Evolutionary conservation across 2,888 invertebrate species (phyloP).

Genomic region (Epiblema foenella): DNA sequence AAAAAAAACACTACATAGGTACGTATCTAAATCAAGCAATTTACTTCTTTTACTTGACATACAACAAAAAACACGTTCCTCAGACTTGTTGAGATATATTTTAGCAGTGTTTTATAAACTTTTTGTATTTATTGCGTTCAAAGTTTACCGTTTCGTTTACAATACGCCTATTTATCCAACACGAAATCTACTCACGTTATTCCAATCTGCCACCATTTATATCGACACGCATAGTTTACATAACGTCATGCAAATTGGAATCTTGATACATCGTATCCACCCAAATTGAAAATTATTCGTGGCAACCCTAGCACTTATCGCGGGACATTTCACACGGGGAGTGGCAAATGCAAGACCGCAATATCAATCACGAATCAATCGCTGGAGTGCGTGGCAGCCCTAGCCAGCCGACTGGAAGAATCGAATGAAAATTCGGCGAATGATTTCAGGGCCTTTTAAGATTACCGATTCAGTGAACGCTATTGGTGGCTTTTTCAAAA

Average conservation of each 20-base stretch:
- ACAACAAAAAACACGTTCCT: too few species aligned
- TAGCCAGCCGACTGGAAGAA: slow-evolving; percentile 57
- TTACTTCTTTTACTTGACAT: too few species aligned
- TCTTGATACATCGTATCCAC: slow-evolving; percentile 18
- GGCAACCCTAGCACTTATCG: slow-evolving; percentile 39
- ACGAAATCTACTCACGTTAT: neutral
- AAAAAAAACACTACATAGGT: too few species aligned
- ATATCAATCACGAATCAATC: slow-evolving; percentile 55
- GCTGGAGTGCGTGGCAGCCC: slow-evolving; percentile 48
- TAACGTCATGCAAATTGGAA: slow-evolving; percentile 30
- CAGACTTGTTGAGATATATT: too few species aligned
- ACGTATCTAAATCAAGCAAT: too few species aligned
- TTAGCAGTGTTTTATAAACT: neutral
- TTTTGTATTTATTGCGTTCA: neutral
- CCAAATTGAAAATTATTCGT: slow-evolving; percentile 42
- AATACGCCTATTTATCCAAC: too few species aligned
- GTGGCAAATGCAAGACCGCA: slow-evolving; percentile 47
- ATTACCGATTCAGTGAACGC: slow-evolving; percentile 42
- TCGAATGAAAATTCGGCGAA: slow-evolving; percentile 55
- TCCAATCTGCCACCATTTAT: slow-evolving; percentile 5
- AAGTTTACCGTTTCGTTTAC: too few species aligned
- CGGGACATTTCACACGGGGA: slow-evolving; percentile 40
- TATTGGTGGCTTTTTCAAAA: slow-evolving; percentile 35
- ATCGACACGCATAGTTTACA: slow-evolving; percentile 22
- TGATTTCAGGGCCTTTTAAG: slow-evolving; percentile 51